These are phyloP conservation scores for Phalera bucephala DNA, from an alignment of 2,888 invertebrate species.

Conservation along the genomic window DNA sequence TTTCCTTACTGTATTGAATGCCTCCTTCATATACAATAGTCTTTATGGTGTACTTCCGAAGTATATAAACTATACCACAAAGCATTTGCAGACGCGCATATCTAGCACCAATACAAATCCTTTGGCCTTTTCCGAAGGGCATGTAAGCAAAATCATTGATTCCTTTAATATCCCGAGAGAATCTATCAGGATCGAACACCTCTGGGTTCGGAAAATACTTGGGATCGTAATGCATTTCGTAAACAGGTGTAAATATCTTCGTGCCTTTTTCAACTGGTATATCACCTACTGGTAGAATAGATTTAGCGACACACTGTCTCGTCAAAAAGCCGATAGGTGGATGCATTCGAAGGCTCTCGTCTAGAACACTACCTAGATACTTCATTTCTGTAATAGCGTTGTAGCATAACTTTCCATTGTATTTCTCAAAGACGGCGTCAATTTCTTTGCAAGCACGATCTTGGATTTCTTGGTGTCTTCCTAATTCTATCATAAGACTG, in stretches of 20 bases:
- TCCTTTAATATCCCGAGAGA: slow-evolving; percentile 38
- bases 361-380: slow-evolving; percentile 50
- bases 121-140: slow-evolving; percentile 71
- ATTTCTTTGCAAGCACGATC: slow-evolving; percentile 25
- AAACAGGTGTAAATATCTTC: slow-evolving; percentile 48
- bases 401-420: slow-evolving; percentile 11
- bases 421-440: slow-evolving; percentile 19
- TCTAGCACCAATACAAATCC: slow-evolving; percentile 66
- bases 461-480: slow-evolving; percentile 45
- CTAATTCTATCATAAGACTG: slow-evolving; percentile 46
- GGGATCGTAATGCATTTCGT: slow-evolving; percentile 62
- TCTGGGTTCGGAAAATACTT: slow-evolving; percentile 66
- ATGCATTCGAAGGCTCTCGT: slow-evolving; percentile 48
- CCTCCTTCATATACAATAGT: slow-evolving; percentile 36
- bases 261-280: slow-evolving; percentile 53
- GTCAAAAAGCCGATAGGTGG: slow-evolving; percentile 51
- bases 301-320: slow-evolving; percentile 44
- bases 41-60: slow-evolving; percentile 40
- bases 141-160: slow-evolving; percentile 49
- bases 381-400: slow-evolving; percentile 44
- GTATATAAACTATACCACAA: slow-evolving; percentile 40
- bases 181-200: slow-evolving; percentile 66
- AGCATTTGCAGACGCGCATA: slow-evolving; percentile 49
- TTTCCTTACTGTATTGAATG: slow-evolving; percentile 39
- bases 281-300: slow-evolving; percentile 55